These are phyloP conservation scores for Prinia subflava DNA, from an alignment of 2,113 vertebrate genomes.

Conservation along the genomic window DNA sequence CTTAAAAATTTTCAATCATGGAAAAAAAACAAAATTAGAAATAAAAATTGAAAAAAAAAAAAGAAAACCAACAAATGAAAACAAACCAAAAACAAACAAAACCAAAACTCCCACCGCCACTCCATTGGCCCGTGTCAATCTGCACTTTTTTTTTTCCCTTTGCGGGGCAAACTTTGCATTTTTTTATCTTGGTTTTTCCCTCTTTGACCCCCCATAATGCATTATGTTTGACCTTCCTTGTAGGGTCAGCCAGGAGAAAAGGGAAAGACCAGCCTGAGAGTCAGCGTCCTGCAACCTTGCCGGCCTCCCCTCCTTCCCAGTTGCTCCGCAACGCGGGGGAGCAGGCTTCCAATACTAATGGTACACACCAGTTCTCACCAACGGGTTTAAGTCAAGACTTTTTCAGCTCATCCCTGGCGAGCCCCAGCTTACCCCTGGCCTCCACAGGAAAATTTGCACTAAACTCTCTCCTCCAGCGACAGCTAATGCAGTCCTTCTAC, in stretches of 20 bases:
- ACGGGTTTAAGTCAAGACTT: slow-evolving; percentile 96
- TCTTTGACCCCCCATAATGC: slow-evolving; percentile 99
- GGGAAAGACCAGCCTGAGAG: slow-evolving; percentile 92
- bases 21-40: not conserved
- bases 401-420: slow-evolving; percentile 88
- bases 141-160: slow-evolving; percentile 75
- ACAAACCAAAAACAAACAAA: slow-evolving; percentile 40
- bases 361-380: slow-evolving; percentile 93
- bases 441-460: slow-evolving; percentile 96
- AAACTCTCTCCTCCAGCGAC: slow-evolving; percentile 95
- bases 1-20: slow-evolving; percentile 74
- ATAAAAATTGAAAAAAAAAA: not conserved
- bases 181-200: slow-evolving; percentile 83
- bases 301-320: slow-evolving; percentile 87
- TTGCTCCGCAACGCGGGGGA: slow-evolving; percentile 85
- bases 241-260: slow-evolving; percentile 98
- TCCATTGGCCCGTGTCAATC: slow-evolving; percentile 80
- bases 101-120: slow-evolving; percentile 64
- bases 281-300: slow-evolving; percentile 86
- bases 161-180: slow-evolving; percentile 82
- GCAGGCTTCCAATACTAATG: slow-evolving; percentile 89
- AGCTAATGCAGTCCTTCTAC: slow-evolving; percentile 98
- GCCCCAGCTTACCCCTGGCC: slow-evolving; percentile 86
- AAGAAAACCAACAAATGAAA: not conserved
- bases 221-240: slow-evolving; percentile 99